phyloP scores from a whole-genome alignment of 1,140 invertebrate species.

The Triops longicaudatus region DNA sequence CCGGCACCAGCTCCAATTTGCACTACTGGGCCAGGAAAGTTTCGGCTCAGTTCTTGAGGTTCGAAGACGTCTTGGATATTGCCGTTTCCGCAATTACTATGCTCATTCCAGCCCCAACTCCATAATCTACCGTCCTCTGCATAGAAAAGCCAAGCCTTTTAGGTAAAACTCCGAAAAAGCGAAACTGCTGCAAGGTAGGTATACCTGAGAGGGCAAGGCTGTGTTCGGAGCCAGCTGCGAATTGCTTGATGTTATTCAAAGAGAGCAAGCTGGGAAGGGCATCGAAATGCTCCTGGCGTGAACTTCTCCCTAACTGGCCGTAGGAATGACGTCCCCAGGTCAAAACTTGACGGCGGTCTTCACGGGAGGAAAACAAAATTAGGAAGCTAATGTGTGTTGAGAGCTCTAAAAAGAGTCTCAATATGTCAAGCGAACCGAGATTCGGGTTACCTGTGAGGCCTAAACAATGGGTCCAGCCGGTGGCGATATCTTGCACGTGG shows the following conservation, averaged over 20 bases:
- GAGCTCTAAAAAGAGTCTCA: background rate
- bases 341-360: conserved; percentile 48
- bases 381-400: background rate
- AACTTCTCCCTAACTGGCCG: conserved; percentile 54
- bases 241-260: conserved; percentile 28
- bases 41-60: conserved; percentile 39
- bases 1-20: conserved; percentile 46
- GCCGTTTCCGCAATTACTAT: conserved; percentile 72
- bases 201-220: conserved; percentile 51
- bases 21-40: conserved; percentile 37
- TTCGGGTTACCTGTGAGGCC: conserved; percentile 43
- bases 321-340: conserved; percentile 73
- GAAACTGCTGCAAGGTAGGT: background rate
- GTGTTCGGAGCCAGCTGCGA: conserved; percentile 63
- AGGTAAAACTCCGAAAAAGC: background rate
- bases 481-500: conserved; percentile 36
- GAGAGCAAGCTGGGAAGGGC: conserved; percentile 27
- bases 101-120: conserved; percentile 88
- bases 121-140: conserved; percentile 51
- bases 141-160: conserved; percentile 36
- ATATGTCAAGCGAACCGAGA: background rate
- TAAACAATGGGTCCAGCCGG: conserved; percentile 66
- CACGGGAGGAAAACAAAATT: background rate
- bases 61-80: conserved; percentile 49
- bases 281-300: background rate